Evolutionary conservation across 2,113 vertebrate species (phyloP), one percentile per base, ranked within the genome.

Genomic region (Ceyx cyanopectus): DNA sequence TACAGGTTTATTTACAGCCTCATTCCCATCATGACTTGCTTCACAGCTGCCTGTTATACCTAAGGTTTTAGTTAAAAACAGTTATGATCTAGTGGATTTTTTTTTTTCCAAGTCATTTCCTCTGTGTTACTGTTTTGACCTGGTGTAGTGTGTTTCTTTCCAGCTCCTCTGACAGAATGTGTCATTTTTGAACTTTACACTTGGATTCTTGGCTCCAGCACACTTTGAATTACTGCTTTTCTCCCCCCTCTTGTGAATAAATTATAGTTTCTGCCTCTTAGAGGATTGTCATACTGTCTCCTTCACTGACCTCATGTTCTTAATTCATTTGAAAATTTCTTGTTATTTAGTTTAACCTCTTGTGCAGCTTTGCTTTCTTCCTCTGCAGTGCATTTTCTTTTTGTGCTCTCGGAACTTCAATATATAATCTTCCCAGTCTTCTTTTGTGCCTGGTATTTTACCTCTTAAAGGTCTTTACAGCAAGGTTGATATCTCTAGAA

Each of bases 171-270:
- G 76, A 83, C 83, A 91, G 57, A 93, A 80, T 79, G 18, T 74
- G 69, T 78, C 68, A 90, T 63, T 94, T 94, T 92, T 91, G 87
- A 96, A 93, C 61, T 77, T 92, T 80, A 74, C 34, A 54, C 81
- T 86, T 62, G 61, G 62, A 85, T 95, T 88, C 88, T 95, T 95
- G 73, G 48, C 83, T 92, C 72, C 40, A 83, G 26, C 51, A 65
- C 48, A 5, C 22, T 58, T 89, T 93, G 90, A 96, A 77, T 90
- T 94, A 96, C 26, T 29, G 73, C 51, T 5, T 82, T 90, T 92
- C 54, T 89, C 65, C 56, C 58, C 63, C 63, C 63, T 41, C 29
- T 87, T 46, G 37, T 92, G 74, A 90, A 66, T 93, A 92, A 93
- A 90, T 95, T 82, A 81, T 79, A 87, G 73, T 77, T 85, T 54